Evolutionary conservation across 1,140 invertebrate genomes (phyloP).

Genomic region (Hetaerina americana): DNA sequence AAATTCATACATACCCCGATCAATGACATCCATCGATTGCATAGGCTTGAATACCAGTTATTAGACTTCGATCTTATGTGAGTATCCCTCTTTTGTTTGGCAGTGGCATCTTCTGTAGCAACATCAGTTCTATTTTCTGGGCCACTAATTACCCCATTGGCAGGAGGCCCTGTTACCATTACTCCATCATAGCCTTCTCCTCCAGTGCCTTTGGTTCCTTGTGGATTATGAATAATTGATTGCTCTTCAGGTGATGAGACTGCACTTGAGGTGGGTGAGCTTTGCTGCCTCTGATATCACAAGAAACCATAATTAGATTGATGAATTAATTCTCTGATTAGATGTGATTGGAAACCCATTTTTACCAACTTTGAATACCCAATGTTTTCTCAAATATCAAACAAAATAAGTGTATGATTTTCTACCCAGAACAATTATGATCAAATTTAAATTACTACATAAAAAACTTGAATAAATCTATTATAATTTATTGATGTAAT

Average conservation of each 20-base stretch:
- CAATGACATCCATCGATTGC: slow-evolving; percentile 85
- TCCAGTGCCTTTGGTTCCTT: neutral
- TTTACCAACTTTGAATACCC: too few species aligned
- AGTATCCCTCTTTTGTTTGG: slow-evolving; percentile 20
- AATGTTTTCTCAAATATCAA: too few species aligned
- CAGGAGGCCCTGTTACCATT: neutral
- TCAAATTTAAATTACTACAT: too few species aligned
- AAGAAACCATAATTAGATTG: too few species aligned
- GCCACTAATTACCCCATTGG: neutral
- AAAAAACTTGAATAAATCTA: too few species aligned
- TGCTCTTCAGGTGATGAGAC: slow-evolving; percentile 24
- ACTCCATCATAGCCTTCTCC: neutral
- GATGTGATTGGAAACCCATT: too few species aligned
- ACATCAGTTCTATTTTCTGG: neutral
- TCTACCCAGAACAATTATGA: too few species aligned
- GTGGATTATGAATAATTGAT: slow-evolving; percentile 16
- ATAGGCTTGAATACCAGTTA: slow-evolving; percentile 87
- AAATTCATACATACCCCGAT: slow-evolving; percentile 59
- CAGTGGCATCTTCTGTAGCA: slow-evolving; percentile 22
- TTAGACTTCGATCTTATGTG: slow-evolving; percentile 76
- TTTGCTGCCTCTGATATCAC: neutral
- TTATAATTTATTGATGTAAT: too few species aligned
- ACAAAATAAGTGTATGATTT: too few species aligned
- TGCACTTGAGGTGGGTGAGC: slow-evolving; percentile 19
- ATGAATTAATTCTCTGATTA: too few species aligned